These are phyloP conservation scores for Gibbula magus DNA, from an alignment of 2,888 invertebrate species.

Conservation along the genomic window DNA sequence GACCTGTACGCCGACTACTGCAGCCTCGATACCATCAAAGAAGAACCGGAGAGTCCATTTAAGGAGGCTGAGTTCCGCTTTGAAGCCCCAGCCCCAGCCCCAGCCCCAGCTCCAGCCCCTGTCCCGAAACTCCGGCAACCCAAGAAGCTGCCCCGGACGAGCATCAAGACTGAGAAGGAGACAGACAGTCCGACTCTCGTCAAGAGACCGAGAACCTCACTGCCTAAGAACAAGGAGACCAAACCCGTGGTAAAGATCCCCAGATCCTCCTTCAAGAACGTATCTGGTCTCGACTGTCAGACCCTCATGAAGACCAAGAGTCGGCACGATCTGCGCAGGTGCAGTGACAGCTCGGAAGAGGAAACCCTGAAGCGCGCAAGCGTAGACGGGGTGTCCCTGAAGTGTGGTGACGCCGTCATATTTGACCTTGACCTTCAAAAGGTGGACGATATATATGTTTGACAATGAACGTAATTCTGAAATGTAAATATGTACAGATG, in stretches of 20 bases:
- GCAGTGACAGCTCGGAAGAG: slow-evolving; percentile 8
- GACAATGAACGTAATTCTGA: neutral
- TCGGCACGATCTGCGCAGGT: neutral
- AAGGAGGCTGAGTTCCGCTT: neutral
- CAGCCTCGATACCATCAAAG: neutral
- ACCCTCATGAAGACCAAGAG: neutral
- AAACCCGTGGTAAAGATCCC: no score
- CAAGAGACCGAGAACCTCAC: no score
- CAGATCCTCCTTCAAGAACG: no score
- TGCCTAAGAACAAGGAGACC: no score
- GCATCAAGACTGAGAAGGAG: neutral
- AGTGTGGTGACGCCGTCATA: slow-evolving; percentile 1
- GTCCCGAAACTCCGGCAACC: slow-evolving; percentile 8
- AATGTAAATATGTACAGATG: neutral
- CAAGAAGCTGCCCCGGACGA: neutral
- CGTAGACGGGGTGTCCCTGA: neutral
- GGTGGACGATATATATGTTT: slow-evolving; percentile 15
- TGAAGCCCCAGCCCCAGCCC: neutral
- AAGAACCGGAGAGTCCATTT: neutral
- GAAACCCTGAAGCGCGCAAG: slow-evolving; percentile 14
- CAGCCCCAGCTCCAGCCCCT: neutral
- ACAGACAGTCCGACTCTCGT: no score
- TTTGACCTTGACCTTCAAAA: slow-evolving; percentile 21
- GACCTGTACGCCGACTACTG: slow-evolving; percentile 3
- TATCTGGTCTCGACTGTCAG: neutral